Evolutionary conservation across 35 echinoderm and acorn worm species (phyloP).

Genomic region (Diadema setosum): DNA sequence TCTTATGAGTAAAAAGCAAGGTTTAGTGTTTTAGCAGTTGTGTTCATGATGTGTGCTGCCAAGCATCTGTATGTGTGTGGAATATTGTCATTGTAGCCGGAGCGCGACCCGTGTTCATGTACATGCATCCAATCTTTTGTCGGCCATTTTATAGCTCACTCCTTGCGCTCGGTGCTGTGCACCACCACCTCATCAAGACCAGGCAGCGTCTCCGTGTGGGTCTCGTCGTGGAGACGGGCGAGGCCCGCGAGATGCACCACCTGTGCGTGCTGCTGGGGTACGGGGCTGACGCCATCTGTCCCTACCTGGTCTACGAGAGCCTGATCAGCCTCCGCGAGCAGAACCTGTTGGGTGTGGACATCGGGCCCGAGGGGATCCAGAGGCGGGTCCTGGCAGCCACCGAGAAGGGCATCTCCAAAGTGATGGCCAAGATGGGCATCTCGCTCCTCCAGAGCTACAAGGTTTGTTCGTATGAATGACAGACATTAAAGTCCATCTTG

Average conservation of each 20-base stretch:
- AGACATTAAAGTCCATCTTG: too few species aligned
- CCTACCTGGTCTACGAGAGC: conserved; percentile 92
- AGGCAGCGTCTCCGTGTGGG: conserved; percentile 88
- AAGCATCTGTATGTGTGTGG: too few species aligned
- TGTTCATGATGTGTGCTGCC: too few species aligned
- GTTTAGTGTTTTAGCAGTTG: not conserved
- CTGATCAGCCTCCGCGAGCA: conserved; percentile 77
- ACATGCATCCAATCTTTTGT: too few species aligned
- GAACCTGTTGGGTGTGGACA: conserved; percentile 62
- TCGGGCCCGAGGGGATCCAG: conserved; percentile 61
- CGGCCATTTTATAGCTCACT: conserved; percentile 44
- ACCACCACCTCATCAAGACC: conserved; percentile 95
- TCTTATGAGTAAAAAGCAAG: too few species aligned
- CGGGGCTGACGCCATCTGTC: conserved; percentile 93
- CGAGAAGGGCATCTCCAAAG: conserved; percentile 77
- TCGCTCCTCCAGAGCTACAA: conserved; percentile 98
- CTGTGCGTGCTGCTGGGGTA: conserved; percentile 90
- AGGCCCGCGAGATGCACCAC: conserved; percentile 95
- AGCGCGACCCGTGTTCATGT: too few species aligned
- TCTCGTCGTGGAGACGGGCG: conserved; percentile 86
- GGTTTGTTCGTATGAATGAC: conserved; percentile 13
- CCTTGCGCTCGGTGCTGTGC: conserved; percentile 80
- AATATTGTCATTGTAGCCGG: too few species aligned
- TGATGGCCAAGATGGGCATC: conserved; percentile 99
- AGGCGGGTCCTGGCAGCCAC: conserved; percentile 46